Base-by-base conservation (phyloP, 2,888 invertebrate genomes). In the Lapara coniferarum region DNA sequence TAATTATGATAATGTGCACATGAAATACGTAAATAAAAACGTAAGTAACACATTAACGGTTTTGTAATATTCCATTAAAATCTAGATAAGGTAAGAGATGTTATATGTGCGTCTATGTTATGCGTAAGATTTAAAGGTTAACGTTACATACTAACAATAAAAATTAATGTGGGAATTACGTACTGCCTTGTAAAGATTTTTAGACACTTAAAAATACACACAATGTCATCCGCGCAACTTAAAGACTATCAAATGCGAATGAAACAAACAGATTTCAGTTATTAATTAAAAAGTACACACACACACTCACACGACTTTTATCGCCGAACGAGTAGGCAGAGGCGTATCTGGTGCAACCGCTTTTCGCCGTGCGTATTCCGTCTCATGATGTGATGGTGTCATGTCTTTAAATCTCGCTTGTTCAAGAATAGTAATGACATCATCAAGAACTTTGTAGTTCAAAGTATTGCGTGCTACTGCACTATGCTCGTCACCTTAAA, bases 131-230 rank as follows among this genome's bases (percentile, higher is more conserved):
- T 25, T 19, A 63, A 49, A 63, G 63, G 19, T 63, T 63, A 59
- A 55, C 55, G 2, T 16, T 10, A 19, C 4, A 63, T 7, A 49
- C 57, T 57, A 37, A 63, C 63, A 63, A 63, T 63, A 49, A 63
- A 63, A 63, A 19, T 7, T 49, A 49, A 49, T 63, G 49, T 63
- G 63, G 49, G 63, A 66, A 66, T 30, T 66, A 44, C 10, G 49
- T 49, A 13, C 49, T 63, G 49, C 63, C 63, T 63, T 63, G 63
- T 19, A 12, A 63, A 63, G 46, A 44, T 46, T 63, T 55, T 53
- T 1, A 55, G 55, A 25, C 2, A 19, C 19, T 19, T 53, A 10
- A 55, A 16, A 10, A 55, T 19, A 55, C 13, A 51, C 51, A 51
- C 13, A 51, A 51, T 10, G 12, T 51, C 51, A 13, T 25, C 25